Percentiles rank a stretch among this genome's conserved stretches.
Conservation (phyloP, 2,113 vertebrate species). For the Balaeniceps rex region DNA sequence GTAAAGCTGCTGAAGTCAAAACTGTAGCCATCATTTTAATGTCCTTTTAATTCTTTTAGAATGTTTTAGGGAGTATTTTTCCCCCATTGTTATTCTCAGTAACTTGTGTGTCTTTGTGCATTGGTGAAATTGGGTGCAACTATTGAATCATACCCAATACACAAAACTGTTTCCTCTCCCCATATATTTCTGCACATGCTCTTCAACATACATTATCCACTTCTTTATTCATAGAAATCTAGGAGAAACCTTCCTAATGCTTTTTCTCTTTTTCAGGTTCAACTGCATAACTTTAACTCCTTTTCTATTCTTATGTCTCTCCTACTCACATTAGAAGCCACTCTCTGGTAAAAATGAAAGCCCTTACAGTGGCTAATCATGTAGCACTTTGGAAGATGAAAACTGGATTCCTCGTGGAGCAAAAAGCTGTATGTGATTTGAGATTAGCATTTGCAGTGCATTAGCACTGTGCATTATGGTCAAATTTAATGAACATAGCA, state of each 20-base stretch:
- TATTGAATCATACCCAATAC: not conserved
- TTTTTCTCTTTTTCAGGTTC: not conserved
- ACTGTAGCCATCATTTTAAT: not conserved
- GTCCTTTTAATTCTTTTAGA: not conserved
- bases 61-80: not conserved
- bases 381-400: not conserved
- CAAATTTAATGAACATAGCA: not conserved
- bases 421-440: not conserved
- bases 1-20: not conserved
- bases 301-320: not conserved
- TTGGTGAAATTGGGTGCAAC: not conserved
- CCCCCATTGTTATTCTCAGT: not conserved
- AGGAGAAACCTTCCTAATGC: not conserved
- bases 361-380: not conserved
- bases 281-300: not conserved
- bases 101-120: fast-evolving
- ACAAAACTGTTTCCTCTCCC: not conserved
- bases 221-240: not conserved
- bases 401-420: not conserved
- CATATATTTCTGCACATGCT: not conserved
- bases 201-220: not conserved
- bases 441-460: not conserved
- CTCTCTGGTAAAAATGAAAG: not conserved
- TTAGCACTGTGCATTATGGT: not conserved
- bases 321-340: not conserved